A percentile compares a stretch with the other conserved stretches of the same genome.
Evolutionary conservation across 2,113 vertebrate genomes (phyloP).

Genomic region (Gobiocypris rarus): DNA sequence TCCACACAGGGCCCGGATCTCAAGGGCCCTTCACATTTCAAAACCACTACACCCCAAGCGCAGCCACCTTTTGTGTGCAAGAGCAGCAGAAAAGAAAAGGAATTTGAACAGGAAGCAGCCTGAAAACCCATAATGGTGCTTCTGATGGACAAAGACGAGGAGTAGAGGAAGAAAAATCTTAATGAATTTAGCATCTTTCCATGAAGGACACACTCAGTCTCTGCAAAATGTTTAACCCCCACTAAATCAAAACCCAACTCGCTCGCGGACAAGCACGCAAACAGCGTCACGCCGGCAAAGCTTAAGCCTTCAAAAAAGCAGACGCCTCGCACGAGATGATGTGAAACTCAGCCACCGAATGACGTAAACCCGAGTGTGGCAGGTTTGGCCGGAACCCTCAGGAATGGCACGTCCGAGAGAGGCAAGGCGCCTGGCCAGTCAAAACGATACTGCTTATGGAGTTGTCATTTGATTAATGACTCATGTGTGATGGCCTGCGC

Average conservation of each 20-base stretch:
- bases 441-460: slow-evolving; percentile 44
- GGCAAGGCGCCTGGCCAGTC: slow-evolving; percentile 37
- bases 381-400: slow-evolving; percentile 36
- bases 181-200: slow-evolving; percentile 81
- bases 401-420: slow-evolving; percentile 60
- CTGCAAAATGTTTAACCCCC: slow-evolving; percentile 38
- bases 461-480: slow-evolving; percentile 79
- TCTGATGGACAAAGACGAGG: slow-evolving; percentile 75
- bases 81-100: slow-evolving; percentile 76
- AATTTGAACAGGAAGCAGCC: slow-evolving; percentile 85
- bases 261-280: neutral
- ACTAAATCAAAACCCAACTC: slow-evolving; percentile 23
- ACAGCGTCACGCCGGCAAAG: slow-evolving; percentile 1
- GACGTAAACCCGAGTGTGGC: neutral
- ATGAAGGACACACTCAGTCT: slow-evolving; percentile 70
- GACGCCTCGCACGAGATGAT: slow-evolving; percentile 17
- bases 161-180: slow-evolving; percentile 74
- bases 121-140: slow-evolving; percentile 87
- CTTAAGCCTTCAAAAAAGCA: neutral
- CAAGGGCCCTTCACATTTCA: slow-evolving; percentile 74
- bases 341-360: slow-evolving; percentile 18
- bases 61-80: slow-evolving; percentile 82
- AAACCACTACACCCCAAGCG: slow-evolving; percentile 75
- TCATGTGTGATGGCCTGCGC: slow-evolving; percentile 68
- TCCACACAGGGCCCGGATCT: slow-evolving; percentile 70